Evolutionary conservation across 2,888 invertebrate genomes (phyloP).

Genomic region (Cheilosia urbana): DNA sequence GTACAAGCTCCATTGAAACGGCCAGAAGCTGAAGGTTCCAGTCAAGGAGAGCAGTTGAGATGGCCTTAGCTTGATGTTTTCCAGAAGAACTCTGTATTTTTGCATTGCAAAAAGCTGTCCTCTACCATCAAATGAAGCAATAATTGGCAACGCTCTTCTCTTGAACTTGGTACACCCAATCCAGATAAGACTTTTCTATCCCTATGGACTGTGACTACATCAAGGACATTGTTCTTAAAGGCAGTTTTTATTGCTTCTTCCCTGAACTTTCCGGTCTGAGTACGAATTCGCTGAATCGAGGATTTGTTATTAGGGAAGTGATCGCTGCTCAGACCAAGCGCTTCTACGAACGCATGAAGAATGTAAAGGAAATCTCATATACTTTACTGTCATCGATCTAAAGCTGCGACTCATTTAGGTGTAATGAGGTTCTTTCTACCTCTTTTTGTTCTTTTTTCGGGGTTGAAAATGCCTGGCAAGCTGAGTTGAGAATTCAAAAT

Average conservation of each 20-base stretch:
- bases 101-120: not conserved
- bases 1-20: conserved; percentile 77
- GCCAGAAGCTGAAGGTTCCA: conserved; percentile 75
- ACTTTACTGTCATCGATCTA: too few species aligned
- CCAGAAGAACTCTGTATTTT: conserved; percentile 46
- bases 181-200: not conserved
- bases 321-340: not conserved
- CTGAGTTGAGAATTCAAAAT: too few species aligned
- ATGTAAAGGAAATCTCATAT: not conserved
- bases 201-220: not conserved
- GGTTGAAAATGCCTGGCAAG: too few species aligned
- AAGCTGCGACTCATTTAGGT: too few species aligned
- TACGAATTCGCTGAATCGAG: not conserved
- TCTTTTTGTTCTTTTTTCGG: too few species aligned
- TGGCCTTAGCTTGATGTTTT: conserved; percentile 8
- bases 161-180: not conserved
- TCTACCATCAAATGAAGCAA: not conserved
- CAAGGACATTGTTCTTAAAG: not conserved
- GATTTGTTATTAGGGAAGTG: not conserved
- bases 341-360: not conserved
- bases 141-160: not conserved
- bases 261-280: not conserved
- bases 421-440: too few species aligned
- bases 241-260: not conserved
- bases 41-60: conserved; percentile 61